Percentiles rank a stretch among this genome's conserved stretches.
These are phyloP conservation scores for Sitophilus oryzae DNA, from an alignment of 1,140 invertebrate species.

Conservation along the genomic window DNA sequence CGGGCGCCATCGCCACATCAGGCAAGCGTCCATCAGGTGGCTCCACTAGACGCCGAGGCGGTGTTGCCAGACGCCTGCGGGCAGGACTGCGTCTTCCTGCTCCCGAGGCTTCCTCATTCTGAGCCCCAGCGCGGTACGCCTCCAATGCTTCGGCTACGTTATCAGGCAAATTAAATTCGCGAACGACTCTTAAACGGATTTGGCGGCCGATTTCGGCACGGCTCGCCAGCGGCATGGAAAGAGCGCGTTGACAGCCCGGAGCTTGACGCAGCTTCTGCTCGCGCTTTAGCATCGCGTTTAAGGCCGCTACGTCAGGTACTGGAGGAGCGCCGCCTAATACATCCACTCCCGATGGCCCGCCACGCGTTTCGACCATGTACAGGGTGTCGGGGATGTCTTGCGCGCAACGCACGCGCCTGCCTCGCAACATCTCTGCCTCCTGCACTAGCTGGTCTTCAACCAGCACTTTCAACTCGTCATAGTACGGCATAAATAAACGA, in stretches of 20 bases:
- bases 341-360: constrained; percentile 59
- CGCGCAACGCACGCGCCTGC: constrained; percentile 58
- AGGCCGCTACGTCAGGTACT: constrained; percentile 67
- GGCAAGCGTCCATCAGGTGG: constrained; percentile 18
- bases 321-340: constrained; percentile 55
- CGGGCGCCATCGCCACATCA: constrained; percentile 18
- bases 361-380: constrained; percentile 75
- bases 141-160: constrained; percentile 80
- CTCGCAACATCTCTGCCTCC: constrained; percentile 69
- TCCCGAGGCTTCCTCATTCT: constrained; percentile 13
- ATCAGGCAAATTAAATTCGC: constrained; percentile 92
- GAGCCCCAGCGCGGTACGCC: constrained; percentile 28
- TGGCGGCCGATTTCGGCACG: constrained; percentile 69
- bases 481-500: constrained; percentile 87
- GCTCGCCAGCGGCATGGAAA: constrained; percentile 67
- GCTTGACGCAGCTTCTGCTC: constrained; percentile 77
- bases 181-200: constrained; percentile 79
- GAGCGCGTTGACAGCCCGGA: constrained; percentile 71
- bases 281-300: constrained; percentile 77
- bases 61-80: constrained; percentile 13
- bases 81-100: constrained; percentile 15
- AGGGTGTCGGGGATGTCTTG: constrained; percentile 86
- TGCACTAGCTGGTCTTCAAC: constrained; percentile 78
- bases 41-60: constrained; percentile 14
- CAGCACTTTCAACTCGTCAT: constrained; percentile 87